Evolutionary conservation across 2,113 vertebrate genomes (phyloP).

Genomic region (Marmota monax): DNA sequence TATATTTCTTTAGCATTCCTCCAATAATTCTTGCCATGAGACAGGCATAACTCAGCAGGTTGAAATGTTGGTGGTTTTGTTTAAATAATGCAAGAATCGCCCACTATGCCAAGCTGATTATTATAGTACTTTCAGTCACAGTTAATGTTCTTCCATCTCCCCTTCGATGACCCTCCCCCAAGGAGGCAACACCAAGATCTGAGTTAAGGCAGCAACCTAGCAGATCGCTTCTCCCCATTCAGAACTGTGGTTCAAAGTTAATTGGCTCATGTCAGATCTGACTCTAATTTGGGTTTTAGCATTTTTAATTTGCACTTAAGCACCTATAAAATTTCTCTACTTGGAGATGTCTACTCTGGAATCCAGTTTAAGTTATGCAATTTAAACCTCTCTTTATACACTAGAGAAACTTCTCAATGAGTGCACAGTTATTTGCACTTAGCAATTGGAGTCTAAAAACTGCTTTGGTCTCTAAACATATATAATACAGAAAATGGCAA

Average conservation of each 20-base stretch:
- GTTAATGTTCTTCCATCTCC: constrained; percentile 73
- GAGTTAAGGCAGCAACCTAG: constrained; percentile 78
- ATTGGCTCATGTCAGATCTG: constrained; percentile 82
- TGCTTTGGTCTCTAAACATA: constrained; percentile 66
- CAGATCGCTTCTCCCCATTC: constrained; percentile 79
- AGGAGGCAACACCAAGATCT: constrained; percentile 63
- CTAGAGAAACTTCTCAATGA: constrained; percentile 40
- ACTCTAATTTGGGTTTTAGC: constrained; percentile 85
- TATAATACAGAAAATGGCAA: constrained; percentile 62
- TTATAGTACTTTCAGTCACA: constrained; percentile 83
- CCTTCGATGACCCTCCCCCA: constrained; percentile 49
- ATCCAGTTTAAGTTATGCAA: constrained; percentile 55
- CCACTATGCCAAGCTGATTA: constrained; percentile 77
- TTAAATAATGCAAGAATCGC: constrained; percentile 81
- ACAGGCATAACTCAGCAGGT: constrained; percentile 71
- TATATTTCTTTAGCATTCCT: constrained; percentile 73
- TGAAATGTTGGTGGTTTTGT: constrained; percentile 75
- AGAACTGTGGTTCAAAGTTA: constrained; percentile 75
- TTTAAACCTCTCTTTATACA: constrained; percentile 55
- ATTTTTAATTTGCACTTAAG: constrained; percentile 85
- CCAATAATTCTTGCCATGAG: constrained; percentile 64
- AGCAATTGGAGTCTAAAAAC: neutral
- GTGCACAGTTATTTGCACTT: constrained; percentile 27
- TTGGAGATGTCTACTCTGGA: constrained; percentile 67
- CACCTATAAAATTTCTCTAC: constrained; percentile 77